These are phyloP conservation scores for Atta texana DNA, from an alignment of 1,140 invertebrate genomes.

Conservation along the genomic window DNA sequence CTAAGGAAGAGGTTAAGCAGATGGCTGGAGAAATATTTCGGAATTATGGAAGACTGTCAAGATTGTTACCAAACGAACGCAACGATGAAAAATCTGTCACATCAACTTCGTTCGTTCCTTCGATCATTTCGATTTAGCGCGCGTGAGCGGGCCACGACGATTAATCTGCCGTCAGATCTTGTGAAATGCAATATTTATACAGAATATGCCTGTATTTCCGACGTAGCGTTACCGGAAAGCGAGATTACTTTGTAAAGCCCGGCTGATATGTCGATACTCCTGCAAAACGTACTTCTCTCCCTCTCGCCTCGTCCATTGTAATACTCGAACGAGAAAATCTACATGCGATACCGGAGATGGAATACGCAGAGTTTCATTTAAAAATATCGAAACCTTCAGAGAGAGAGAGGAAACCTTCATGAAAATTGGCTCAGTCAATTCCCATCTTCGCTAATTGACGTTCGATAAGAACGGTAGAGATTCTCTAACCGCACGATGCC, in stretches of 20 bases:
- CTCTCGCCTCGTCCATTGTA: background rate
- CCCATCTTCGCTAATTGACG: constrained; percentile 10
- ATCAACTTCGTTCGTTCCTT: background rate
- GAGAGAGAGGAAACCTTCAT: background rate
- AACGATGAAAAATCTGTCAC: background rate
- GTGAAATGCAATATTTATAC: constrained; percentile 49
- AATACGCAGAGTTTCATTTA: background rate
- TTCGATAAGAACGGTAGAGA: constrained; percentile 4
- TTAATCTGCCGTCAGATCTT: constrained; percentile 38
- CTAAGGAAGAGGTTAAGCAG: background rate
- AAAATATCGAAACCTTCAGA: background rate
- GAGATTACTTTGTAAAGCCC: constrained; percentile 42
- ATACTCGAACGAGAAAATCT: constrained; percentile 16
- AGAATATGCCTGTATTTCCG: background rate
- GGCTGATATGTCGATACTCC: constrained; percentile 50
- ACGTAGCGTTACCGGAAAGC: background rate
- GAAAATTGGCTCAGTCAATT: background rate
- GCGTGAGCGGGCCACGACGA: background rate
- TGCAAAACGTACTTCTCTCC: background rate
- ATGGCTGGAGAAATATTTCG: background rate
- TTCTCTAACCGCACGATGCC: background rate
- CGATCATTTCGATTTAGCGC: constrained; percentile 9
- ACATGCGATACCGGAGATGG: background rate
- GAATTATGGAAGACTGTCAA: background rate
- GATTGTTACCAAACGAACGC: background rate